phyloP scores from a whole-genome alignment of 2,797 vertebrate species.

The Thamnophis elegans region DNA sequence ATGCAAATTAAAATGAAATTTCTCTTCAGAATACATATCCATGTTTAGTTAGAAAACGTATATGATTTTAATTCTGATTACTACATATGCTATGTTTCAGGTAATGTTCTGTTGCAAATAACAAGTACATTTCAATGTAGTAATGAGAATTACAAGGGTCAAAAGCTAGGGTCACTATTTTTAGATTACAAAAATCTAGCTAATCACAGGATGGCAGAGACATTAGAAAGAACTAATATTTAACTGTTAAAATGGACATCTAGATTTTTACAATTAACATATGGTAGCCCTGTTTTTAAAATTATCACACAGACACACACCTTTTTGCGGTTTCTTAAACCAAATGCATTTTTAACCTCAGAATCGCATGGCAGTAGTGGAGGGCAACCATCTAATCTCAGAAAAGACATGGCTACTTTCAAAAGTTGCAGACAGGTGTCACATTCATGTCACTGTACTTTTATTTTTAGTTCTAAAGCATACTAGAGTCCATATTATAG shows the following conservation, averaged over 20 bases:
- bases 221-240: not conserved
- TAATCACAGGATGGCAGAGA: not conserved
- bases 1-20: not conserved
- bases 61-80: not conserved
- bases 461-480: not conserved
- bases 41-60: not conserved
- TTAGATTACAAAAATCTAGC: not conserved
- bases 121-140: not conserved
- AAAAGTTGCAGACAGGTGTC: not conserved
- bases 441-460: not conserved
- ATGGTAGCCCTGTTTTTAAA: not conserved
- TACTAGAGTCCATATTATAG: not conserved
- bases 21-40: not conserved
- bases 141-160: not conserved
- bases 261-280: not conserved
- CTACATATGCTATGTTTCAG: not conserved
- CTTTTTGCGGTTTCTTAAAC: not conserved
- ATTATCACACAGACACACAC: not conserved
- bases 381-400: not conserved
- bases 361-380: not conserved
- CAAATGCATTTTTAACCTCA: not conserved
- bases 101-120: not conserved
- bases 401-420: not conserved
- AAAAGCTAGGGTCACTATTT: not conserved
- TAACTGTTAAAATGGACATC: not conserved